phyloP scores from a whole-genome alignment of 2,797 vertebrate species.

The Falco columbarius region DNA sequence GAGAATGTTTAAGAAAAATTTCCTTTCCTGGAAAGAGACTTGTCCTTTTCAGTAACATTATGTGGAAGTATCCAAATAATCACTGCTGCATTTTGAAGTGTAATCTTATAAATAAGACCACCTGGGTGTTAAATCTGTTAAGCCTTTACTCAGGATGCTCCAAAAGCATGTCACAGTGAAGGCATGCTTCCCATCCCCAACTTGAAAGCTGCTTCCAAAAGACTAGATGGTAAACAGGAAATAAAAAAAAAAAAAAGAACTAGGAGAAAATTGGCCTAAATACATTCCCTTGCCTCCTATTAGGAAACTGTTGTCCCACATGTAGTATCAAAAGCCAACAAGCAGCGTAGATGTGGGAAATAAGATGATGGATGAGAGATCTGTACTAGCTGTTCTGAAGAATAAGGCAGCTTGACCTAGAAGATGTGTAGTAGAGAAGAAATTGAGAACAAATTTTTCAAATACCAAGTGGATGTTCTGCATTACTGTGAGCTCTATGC shows the following conservation, averaged over 20 bases:
- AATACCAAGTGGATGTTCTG: not conserved
- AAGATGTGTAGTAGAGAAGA: not conserved
- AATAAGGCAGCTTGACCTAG: not conserved
- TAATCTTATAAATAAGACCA: not conserved
- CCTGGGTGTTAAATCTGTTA: not conserved
- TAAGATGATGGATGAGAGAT: not conserved
- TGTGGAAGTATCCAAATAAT: not conserved
- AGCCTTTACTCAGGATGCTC: not conserved
- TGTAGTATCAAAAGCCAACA: not conserved
- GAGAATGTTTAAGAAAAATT: not conserved
- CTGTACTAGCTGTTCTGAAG: not conserved
- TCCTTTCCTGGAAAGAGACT: not conserved
- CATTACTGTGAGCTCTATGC: not conserved
- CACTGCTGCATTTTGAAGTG: accelerated
- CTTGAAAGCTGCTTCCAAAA: not conserved
- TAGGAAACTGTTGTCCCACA: not conserved
- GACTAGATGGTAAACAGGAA: not conserved
- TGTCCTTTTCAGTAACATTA: not conserved
- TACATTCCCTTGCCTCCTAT: not conserved
- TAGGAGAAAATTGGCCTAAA: not conserved
- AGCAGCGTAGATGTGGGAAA: not conserved
- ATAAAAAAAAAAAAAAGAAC: not conserved
- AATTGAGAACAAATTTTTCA: not conserved
- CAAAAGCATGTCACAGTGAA: not conserved
- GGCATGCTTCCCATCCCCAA: accelerated